Conservation (phyloP, 1,140 invertebrate species). For the Chrysoperla carnea region DNA sequence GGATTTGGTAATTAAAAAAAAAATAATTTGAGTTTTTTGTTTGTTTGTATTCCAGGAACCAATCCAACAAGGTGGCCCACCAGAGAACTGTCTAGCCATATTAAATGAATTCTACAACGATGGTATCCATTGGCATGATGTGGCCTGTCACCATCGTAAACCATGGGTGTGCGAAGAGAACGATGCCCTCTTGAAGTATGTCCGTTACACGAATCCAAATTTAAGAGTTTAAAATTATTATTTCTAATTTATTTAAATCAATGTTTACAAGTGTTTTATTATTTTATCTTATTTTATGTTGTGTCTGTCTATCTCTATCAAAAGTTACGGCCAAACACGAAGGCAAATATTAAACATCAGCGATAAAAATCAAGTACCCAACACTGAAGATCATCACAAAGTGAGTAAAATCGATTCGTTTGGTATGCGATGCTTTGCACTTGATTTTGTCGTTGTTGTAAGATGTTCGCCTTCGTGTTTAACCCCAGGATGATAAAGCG, state of each 20-base stretch:
- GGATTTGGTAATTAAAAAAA: too few species aligned
- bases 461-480: too few species aligned
- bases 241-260: not conserved
- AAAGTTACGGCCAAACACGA: too few species aligned
- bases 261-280: not conserved
- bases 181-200: constrained; percentile 60
- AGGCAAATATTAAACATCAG: too few species aligned
- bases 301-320: too few species aligned
- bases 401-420: too few species aligned
- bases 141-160: constrained; percentile 69
- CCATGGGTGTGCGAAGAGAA: constrained; percentile 71
- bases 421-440: too few species aligned
- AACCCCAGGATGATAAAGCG: too few species aligned
- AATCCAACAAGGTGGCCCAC: constrained; percentile 50
- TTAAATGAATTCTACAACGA: constrained; percentile 76
- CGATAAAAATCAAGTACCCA: too few species aligned
- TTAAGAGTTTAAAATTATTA: constrained; percentile 36
- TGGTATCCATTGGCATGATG: constrained; percentile 73
- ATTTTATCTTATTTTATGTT: not conserved
- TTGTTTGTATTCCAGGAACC: constrained; percentile 28
- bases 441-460: too few species aligned
- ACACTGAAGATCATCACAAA: too few species aligned
- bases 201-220: constrained; percentile 56
- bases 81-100: constrained; percentile 61
- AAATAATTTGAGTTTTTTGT: too few species aligned